Base-by-base conservation (phyloP, 37 sponge, comb jelly and placozoan genomes). In the Ianthella basta region DNA sequence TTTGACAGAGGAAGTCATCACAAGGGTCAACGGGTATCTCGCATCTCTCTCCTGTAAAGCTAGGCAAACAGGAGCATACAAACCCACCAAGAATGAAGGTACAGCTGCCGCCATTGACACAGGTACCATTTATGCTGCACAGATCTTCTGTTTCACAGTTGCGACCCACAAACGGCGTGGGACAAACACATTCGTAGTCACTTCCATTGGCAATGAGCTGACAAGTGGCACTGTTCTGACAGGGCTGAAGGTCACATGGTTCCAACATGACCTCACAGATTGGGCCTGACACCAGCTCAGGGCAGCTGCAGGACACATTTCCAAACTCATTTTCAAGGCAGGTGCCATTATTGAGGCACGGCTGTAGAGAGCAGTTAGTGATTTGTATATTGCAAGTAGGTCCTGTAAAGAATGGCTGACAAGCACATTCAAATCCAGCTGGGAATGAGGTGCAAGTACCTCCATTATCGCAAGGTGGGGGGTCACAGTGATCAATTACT, bases 21-120 rank as follows among this genome's bases (percentile, higher is more conserved):
- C 87, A 87, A 34, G 84, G 82, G 16, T 87, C 40, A 27, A 82
- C 81, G 73, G 84, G 36, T 15, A 56, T 15, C 41, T 74, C 61
- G 55, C 86, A 85, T 25, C 32, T 25, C 13, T n/a, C 15, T 25
- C 86, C 79, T 56, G 86, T 87, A 36, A 60, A 87, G 54, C 87
- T 82, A 19, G 82, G 55, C 20, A 32, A 27, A 61, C 87, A 87
- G 38, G 44, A 57, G 13, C 87, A 87, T 5, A 35, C 29, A 50
- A 55, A 82, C 24, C 30, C 23, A 69, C 25, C 69, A 6, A 72
- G 4, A 23, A 56, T 29, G 24, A 37, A 55, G 39, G 36, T 87
- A 27, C 82, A 69, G 39, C 41, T 59, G 78, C 66, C 78, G 4
- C 86, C 86, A 78, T 85, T 85, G 56, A 77, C 20, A 27, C 86